These are phyloP conservation scores for Gila orcuttii DNA, from an alignment of 2,113 vertebrate species.

Conservation along the genomic window DNA sequence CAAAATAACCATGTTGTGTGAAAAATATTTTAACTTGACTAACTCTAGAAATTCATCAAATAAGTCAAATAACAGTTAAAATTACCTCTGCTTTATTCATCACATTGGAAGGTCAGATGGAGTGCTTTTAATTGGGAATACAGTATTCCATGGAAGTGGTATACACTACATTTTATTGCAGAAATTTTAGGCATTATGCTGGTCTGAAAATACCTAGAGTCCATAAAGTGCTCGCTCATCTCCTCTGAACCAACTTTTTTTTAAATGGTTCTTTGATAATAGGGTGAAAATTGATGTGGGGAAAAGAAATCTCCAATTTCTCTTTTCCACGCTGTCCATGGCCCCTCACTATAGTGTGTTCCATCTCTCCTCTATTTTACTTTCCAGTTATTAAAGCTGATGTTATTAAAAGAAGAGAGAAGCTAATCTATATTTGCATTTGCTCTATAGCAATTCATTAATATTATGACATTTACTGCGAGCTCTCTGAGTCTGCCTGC, in stretches of 20 bases:
- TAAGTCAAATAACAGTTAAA: background rate
- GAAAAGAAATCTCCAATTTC: background rate
- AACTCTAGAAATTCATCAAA: background rate
- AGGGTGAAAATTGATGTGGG: background rate
- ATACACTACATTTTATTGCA: background rate
- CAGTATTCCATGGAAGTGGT: background rate
- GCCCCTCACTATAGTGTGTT: constrained; percentile 87
- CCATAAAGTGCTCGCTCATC: constrained; percentile 64
- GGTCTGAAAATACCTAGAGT: background rate
- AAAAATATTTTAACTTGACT: background rate
- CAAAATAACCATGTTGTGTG: background rate
- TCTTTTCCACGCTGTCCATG: constrained; percentile 75
- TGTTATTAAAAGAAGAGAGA: constrained; percentile 99
- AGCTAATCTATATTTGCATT: constrained; percentile 99
- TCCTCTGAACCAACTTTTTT: background rate
- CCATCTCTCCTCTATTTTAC: constrained; percentile 82
- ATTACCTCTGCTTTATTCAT: background rate
- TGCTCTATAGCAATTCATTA: constrained; percentile 99
- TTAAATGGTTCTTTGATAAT: background rate
- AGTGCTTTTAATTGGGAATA: background rate
- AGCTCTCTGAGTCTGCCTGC: constrained; percentile 96
- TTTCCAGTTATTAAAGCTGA: constrained; percentile 89
- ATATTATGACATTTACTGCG: constrained; percentile 99
- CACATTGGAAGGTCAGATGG: background rate
- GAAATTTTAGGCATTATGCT: background rate